phyloP scores from a whole-genome alignment of 2,113 vertebrate species.

The Aptenodytes forsteri region DNA sequence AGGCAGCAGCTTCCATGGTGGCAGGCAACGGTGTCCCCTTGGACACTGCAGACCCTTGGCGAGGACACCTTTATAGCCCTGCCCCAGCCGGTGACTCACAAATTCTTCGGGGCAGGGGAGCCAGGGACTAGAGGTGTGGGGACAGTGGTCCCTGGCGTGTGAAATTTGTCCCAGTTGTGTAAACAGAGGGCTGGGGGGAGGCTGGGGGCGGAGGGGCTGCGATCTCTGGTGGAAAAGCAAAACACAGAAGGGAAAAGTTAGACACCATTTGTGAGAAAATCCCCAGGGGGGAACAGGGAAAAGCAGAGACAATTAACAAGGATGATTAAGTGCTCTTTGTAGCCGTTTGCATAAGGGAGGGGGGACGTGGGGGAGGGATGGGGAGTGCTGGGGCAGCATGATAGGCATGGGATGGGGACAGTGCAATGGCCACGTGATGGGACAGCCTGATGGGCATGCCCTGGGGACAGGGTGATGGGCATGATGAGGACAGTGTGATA shows the following conservation, averaged over 20 bases:
- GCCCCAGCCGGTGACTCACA: neutral
- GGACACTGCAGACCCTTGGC: neutral
- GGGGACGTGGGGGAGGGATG: neutral
- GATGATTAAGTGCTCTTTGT: slow-evolving; percentile 54
- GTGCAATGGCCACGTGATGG: neutral
- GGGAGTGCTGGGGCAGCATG: neutral
- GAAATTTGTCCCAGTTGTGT: slow-evolving; percentile 81
- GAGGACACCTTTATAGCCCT: slow-evolving; percentile 65
- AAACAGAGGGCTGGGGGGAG: slow-evolving; percentile 71
- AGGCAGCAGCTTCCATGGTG: neutral
- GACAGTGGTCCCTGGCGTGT: slow-evolving; percentile 32
- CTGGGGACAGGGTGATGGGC: neutral
- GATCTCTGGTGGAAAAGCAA: slow-evolving; percentile 72
- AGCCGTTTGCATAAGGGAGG: neutral
- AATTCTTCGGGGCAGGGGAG: slow-evolving; percentile 15
- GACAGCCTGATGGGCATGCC: too few relatives aligned
- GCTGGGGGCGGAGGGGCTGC: slow-evolving; percentile 49
- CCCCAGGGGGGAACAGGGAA: slow-evolving; percentile 40
- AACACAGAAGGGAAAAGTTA: slow-evolving; percentile 82
- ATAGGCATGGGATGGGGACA: neutral
- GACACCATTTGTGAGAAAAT: slow-evolving; percentile 84
- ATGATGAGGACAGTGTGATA: neutral
- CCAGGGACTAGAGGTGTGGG: neutral
- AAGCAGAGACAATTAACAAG: slow-evolving; percentile 38
- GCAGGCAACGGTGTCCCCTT: neutral